A percentile compares a stretch with the other conserved stretches of the same genome.
Conservation (phyloP, 2,797 vertebrate genomes). For the Takifugu ocellatus region DNA sequence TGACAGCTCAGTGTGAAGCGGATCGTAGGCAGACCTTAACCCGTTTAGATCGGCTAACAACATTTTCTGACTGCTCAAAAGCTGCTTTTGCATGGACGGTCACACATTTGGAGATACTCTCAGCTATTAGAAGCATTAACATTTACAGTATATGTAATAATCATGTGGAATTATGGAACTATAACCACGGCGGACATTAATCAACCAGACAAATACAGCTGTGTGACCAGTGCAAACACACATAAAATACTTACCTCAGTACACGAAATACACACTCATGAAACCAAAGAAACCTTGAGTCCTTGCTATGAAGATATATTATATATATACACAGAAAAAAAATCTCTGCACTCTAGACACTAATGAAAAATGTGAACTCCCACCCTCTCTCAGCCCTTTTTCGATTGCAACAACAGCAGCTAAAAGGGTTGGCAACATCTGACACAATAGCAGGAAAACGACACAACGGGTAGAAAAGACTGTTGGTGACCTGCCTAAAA, state of each 20-base stretch:
- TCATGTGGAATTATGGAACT: constrained; percentile 48
- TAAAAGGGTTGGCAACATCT: constrained; percentile 63
- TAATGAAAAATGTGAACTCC: constrained; percentile 22
- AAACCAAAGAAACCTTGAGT: too few species aligned
- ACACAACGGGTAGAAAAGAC: constrained; percentile 60
- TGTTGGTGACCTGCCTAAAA: constrained; percentile 60
- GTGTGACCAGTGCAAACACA: constrained; percentile 5
- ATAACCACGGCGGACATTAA: constrained; percentile 29
- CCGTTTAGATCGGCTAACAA: constrained; percentile 52
- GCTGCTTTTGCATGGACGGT: constrained; percentile 34
- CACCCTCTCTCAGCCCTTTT: constrained; percentile 34
- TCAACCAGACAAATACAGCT: constrained; percentile 33
- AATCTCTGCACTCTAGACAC: constrained; percentile 8
- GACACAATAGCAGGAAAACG: constrained; percentile 46
- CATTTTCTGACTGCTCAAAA: too few species aligned
- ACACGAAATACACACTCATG: too few species aligned
- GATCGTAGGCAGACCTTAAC: constrained; percentile 20
- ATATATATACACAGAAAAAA: constrained; percentile 16
- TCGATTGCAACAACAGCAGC: constrained; percentile 35
- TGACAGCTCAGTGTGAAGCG: constrained; percentile 53
- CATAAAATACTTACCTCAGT: too few species aligned
- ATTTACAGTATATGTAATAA: constrained; percentile 43
- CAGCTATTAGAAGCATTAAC: constrained; percentile 58
- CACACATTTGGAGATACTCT: constrained; percentile 50
- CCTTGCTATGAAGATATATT: neutral